Evolutionary conservation across 2,113 vertebrate genomes (phyloP), one percentile per base, ranked within the genome.

Genomic region (Sphaerodactylus townsendi): DNA sequence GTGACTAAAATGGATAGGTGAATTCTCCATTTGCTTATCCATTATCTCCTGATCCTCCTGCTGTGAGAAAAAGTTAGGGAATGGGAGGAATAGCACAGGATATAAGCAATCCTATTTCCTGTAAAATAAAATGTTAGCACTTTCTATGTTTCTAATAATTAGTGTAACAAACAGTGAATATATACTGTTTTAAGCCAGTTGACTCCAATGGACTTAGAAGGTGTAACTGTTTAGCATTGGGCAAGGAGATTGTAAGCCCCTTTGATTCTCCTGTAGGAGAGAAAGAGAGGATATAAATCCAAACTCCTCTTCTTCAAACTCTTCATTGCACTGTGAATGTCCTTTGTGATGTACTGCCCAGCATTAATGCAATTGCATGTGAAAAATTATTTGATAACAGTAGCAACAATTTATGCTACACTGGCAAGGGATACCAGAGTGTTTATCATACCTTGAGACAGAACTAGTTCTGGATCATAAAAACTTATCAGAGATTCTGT

Each of bases 401-500:
- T 74, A 10, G 21, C 53, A 21, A 30, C 14, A 77, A 1, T 50
- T 5, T 10, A 1, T 37, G 13, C 11, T 50, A 33, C 68, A n/a
- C 44, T 41, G 66, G 11, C 53, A 80, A 41, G 3, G 9, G 2
- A 37, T 62, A 23, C 62, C 50, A 11, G 56, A 8, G 0, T 80
- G 39, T 46, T 90, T 82, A 48, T 23, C 84, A 62, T 23, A 37
- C 70, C 1, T 86, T 53, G 14, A 88, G 28, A 62, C 84, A 76
- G 10, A 78, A 75, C 37, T 44, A 77, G 35, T 77, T 86, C 81
- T 81, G 73, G 25, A 70, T 71, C 53, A 59, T 21, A 85, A 85
- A 77, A 91, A 44, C 41, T 73, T 2, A 53, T 37, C 56, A 87
- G 69, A 2, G 4, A 17, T 86, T 88, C 68, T 85, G 76, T 86